Base-by-base conservation (phyloP, 2,888 invertebrate species). In the Caenorhabditis sp. region DNA sequence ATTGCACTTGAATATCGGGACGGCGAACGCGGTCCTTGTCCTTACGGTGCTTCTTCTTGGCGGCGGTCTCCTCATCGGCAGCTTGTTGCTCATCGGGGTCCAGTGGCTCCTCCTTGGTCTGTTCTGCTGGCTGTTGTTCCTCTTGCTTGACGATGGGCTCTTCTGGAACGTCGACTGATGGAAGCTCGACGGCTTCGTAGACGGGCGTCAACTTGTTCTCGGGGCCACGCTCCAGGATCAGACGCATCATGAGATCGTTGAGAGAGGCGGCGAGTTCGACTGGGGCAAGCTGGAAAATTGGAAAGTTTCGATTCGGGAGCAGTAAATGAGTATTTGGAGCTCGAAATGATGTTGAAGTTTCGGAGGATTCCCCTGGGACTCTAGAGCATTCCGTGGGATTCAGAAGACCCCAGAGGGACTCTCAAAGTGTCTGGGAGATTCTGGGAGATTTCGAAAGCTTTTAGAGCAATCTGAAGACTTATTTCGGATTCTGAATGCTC, bases 191-290 rank as follows among this genome's bases (percentile, higher is more conserved):
- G n/a, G 61, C 63, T 28, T 81, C 80, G 54, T 82, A 86, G 2
- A 70, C 72, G 4, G 85, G 83, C 2, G 44, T 63, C 41, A 79
- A 79, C 22, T 64, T 81, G 4, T 54, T 79, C 4, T 16, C n/a
- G 6, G 64, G 61, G 12, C 38, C 38, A 38, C 38, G 38, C 10
- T 85, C 84, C 3, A 58, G 14, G 22, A 85, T 84, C 8, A 85
- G 22, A 56, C 80, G 85, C 19, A 77, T 69, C 69, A 87, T 51
- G 8, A 82, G 41, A 49, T 87, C 87, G 7, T 80, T 64, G 16
- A 87, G 54, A 1, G 85, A 85, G 0, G 74, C 58, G 5, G 87
- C 85, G 4, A 77, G 58, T 54, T 84, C 85, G 6, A 84, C 59
- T 7, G 87, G 84, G 1, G 85, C 22, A 2, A 87, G n/a, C 77